These are phyloP conservation scores for Malurus cyaneus DNA, from an alignment of 2,113 vertebrate species.

Conservation along the genomic window DNA sequence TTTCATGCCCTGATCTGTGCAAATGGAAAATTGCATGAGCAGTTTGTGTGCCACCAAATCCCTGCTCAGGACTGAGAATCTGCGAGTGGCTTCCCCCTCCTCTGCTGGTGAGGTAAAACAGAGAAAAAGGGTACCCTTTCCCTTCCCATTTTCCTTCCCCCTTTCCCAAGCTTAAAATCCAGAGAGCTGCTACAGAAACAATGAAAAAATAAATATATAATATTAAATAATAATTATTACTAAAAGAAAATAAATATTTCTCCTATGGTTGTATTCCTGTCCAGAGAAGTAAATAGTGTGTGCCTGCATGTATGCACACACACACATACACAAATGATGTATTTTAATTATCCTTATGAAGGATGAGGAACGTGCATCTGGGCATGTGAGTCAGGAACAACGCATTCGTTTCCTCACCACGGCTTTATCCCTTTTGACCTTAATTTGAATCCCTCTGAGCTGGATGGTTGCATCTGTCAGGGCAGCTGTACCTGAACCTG, in stretches of 20 bases:
- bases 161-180: not conserved
- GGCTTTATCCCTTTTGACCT: conserved; percentile 41
- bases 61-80: not conserved
- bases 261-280: not conserved
- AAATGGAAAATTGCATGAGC: not conserved
- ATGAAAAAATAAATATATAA: not conserved
- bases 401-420: not conserved
- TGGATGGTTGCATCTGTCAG: conserved; percentile 23
- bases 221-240: too few relatives aligned
- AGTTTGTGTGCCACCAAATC: rapidly evolving
- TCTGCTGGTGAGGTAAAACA: not conserved
- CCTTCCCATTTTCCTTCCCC: not conserved
- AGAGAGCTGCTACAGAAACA: not conserved
- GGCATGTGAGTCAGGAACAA: conserved; percentile 22
- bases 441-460: conserved; percentile 36
- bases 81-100: not conserved
- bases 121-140: not conserved
- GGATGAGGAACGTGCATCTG: not conserved
- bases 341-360: conserved; percentile 45
- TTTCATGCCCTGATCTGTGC: not conserved
- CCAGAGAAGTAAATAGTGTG: not conserved
- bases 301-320: not conserved
- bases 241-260: too few relatives aligned
- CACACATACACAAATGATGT: not conserved
- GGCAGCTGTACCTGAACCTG: not conserved